Percentiles rank a stretch among this genome's conserved stretches.
Evolutionary conservation across 2,797 vertebrate species (phyloP).

Genomic region (Anniella stebbinsi): DNA sequence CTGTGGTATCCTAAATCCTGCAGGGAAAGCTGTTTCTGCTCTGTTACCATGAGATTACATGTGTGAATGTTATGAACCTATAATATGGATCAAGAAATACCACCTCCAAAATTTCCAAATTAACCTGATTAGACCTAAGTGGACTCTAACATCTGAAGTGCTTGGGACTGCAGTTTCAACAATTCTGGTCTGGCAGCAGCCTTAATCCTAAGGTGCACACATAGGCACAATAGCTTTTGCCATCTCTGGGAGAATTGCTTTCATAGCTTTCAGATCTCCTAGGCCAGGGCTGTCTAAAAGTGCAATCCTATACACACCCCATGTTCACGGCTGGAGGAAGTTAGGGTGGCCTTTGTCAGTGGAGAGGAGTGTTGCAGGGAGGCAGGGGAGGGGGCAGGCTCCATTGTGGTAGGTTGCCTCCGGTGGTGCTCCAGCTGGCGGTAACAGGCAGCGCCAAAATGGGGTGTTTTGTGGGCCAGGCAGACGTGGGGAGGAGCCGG

Average conservation of each 20-base stretch:
- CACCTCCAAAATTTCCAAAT: neutral
- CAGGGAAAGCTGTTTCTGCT: neutral
- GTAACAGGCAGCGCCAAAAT: neutral
- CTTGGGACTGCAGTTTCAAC: neutral
- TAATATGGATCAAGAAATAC: neutral
- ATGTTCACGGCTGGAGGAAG: neutral
- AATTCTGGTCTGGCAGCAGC: neutral
- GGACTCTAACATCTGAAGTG: neutral
- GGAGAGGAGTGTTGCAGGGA: neutral
- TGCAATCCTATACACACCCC: neutral
- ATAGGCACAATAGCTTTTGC: constrained; percentile 28
- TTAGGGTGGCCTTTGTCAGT: neutral
- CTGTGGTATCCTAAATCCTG: neutral
- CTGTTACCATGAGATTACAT: neutral
- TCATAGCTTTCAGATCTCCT: constrained; percentile 2
- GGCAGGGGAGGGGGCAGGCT: neutral
- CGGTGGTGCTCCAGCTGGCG: no score
- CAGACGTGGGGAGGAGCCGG: neutral
- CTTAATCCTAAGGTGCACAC: neutral
- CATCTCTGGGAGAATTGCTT: neutral
- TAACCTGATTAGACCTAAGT: neutral
- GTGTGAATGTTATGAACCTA: neutral
- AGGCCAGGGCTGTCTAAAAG: neutral
- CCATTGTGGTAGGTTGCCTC: neutral
- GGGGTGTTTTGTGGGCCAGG: neutral